Conservation (phyloP, 1,140 invertebrate genomes). For the Pomacea maculata region DNA sequence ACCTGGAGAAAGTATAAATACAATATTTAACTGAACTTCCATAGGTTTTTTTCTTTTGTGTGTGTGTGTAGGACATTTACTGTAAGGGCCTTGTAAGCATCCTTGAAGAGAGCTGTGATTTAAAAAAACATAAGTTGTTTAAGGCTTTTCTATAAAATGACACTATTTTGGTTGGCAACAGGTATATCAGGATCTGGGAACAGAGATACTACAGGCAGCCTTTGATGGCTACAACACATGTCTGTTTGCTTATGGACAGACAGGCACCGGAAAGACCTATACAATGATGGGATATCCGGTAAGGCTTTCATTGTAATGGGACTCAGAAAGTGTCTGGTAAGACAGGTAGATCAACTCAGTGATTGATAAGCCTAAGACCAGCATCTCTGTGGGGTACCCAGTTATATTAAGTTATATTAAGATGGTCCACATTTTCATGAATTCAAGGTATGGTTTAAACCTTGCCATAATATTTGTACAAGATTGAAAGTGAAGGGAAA, state of each 20-base stretch:
- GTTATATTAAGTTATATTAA: too few species aligned
- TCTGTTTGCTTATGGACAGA: constrained; percentile 96
- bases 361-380: too few species aligned
- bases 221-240: constrained; percentile 95
- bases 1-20: background rate
- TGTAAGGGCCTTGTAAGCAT: too few species aligned
- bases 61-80: too few species aligned
- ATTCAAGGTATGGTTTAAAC: too few species aligned
- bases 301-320: background rate
- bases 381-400: too few species aligned
- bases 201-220: constrained; percentile 80
- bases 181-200: constrained; percentile 87
- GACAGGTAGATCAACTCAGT: too few species aligned
- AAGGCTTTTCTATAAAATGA: background rate
- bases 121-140: background rate
- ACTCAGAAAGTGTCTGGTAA: too few species aligned
- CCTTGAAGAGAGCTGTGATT: background rate
- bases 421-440: too few species aligned
- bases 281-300: constrained; percentile 70
- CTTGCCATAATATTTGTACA: too few species aligned
- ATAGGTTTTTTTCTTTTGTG: background rate
- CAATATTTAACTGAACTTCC: background rate
- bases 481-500: too few species aligned
- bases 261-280: constrained; percentile 90
- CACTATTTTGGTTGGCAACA: constrained; percentile 54